Percentiles rank a stretch among this genome's conserved stretches.
Evolutionary conservation across 1,140 invertebrate genomes (phyloP).

Genomic region (Meteorus sp.): DNA sequence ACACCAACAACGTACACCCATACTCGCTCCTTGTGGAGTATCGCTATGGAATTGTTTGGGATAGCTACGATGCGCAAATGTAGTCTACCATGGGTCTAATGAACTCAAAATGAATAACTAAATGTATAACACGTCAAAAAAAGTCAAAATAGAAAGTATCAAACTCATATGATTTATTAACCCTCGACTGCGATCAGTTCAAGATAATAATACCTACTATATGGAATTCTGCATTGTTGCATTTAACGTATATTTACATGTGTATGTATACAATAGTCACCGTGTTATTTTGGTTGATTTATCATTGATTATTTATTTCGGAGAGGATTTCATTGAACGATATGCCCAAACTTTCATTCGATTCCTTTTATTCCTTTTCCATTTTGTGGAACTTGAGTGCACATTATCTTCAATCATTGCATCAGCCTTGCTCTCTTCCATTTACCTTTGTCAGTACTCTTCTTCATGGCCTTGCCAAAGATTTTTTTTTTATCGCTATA

Average conservation of each 20-base stretch:
- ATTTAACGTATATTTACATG: slow-evolving; percentile 13
- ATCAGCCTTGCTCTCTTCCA: slow-evolving; percentile 30
- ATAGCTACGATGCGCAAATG: not conserved
- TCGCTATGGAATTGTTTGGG: too few species aligned
- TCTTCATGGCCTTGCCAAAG: slow-evolving; percentile 48
- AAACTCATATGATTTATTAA: slow-evolving; percentile 7
- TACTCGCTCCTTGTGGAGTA: too few species aligned
- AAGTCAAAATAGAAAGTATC: slow-evolving; percentile 6
- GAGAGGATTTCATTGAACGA: too few species aligned
- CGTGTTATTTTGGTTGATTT: not conserved
- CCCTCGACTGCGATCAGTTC: slow-evolving; percentile 16
- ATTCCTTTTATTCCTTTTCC: too few species aligned
- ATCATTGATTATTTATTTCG: slow-evolving; percentile 1
- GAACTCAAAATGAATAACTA: not conserved
- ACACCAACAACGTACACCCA: too few species aligned
- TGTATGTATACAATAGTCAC: slow-evolving; percentile 5
- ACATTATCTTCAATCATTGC: not conserved
- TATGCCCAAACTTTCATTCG: not conserved
- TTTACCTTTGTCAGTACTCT: slow-evolving; percentile 49
- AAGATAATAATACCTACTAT: slow-evolving; percentile 24
- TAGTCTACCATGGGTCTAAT: not conserved
- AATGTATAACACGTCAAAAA: not conserved
- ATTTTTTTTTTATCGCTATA: slow-evolving; percentile 16
- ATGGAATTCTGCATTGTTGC: slow-evolving; percentile 1
- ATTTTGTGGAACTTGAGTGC: too few species aligned